These are phyloP conservation scores for Anticlea derivata DNA, from an alignment of 2,888 invertebrate genomes.

Conservation along the genomic window DNA sequence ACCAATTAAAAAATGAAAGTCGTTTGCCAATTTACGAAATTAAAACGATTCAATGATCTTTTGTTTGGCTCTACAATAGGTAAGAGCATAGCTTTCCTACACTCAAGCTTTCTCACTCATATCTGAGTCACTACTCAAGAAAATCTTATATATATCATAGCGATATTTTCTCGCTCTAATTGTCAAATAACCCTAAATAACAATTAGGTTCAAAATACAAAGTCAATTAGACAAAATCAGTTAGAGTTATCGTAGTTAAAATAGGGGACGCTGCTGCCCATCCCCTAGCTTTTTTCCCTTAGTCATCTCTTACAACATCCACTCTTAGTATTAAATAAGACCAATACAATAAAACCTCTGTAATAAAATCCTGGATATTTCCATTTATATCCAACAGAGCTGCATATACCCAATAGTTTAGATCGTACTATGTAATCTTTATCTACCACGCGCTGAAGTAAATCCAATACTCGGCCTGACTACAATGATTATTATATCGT, in stretches of 20 bases:
- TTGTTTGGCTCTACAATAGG: conserved; percentile 9
- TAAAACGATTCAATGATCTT: conserved; percentile 9
- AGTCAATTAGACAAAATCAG: too few relatives aligned
- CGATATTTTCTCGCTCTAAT: too few relatives aligned
- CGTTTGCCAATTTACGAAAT: conserved; percentile 18
- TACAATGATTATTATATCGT: conserved; percentile 15
- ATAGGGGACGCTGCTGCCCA: too few relatives aligned
- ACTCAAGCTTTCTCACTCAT: background rate
- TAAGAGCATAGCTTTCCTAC: background rate
- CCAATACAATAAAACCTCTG: background rate
- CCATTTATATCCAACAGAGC: background rate
- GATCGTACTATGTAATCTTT: conserved; percentile 19
- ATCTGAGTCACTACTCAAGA: too few relatives aligned
- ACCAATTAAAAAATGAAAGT: conserved; percentile 26
- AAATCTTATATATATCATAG: too few relatives aligned
- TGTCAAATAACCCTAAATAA: too few relatives aligned
- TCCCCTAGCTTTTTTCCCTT: too few relatives aligned
- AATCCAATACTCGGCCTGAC: conserved; percentile 9
- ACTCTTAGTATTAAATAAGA: too few relatives aligned
- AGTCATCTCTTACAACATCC: too few relatives aligned
- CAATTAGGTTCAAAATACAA: too few relatives aligned
- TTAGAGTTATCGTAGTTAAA: too few relatives aligned
- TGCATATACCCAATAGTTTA: conserved; percentile 8
- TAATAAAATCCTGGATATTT: background rate
- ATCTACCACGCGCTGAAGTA: conserved; percentile 16